Evolutionary conservation across 2,797 vertebrate species (phyloP), one percentile per base, ranked within the genome.

Genomic region (Phaenicophaeus curvirostris): DNA sequence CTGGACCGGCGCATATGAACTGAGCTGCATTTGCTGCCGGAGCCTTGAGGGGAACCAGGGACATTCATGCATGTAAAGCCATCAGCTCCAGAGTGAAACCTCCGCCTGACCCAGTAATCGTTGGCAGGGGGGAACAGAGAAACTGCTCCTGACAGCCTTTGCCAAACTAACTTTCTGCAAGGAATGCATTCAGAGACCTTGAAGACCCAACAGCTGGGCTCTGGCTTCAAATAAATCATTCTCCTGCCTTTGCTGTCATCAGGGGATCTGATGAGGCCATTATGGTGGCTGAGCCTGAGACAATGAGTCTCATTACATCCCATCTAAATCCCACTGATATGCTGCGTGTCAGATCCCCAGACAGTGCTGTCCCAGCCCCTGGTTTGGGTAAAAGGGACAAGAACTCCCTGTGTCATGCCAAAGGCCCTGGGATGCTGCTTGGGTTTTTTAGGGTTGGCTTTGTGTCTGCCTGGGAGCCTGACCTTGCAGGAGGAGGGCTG

Each of bases 31-130:
- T 91, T 65, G 76, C 77, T 90, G 79, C 71, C 69, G 87, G 65
- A 85, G 83, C 89, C 95, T 92, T 54, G 88, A 76, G 96, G 94
- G 88, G 50, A 91, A 44, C n/a, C 4, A 8, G 88, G 94, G 93
- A 95, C 94, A 96, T 95, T 94, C 94, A 91, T 93, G 93, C 92
- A 94, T 94, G 87, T 84, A 96, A 95, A 96, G 69, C 89, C 92
- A 72, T 94, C 84, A 85, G 58, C 90, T 95, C 82, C 0, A 0
- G 77, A 95, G 75, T 41, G 58, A 95, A 95, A 93, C 85, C 94
- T 93, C 88, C 10, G 31, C 87, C 93, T 95, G 94, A 93, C 95
- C 94, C 91, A 76, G 76, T 90, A 89, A 95, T 93, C 73, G 27
- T 41, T 89, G 88, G 88, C 88, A 81, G 72, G 80, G 76, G 80